Percentiles rank a stretch among this genome's conserved stretches.
Evolutionary conservation across 2,113 vertebrate species (phyloP).

Genomic region (Eptesicus fuscus): DNA sequence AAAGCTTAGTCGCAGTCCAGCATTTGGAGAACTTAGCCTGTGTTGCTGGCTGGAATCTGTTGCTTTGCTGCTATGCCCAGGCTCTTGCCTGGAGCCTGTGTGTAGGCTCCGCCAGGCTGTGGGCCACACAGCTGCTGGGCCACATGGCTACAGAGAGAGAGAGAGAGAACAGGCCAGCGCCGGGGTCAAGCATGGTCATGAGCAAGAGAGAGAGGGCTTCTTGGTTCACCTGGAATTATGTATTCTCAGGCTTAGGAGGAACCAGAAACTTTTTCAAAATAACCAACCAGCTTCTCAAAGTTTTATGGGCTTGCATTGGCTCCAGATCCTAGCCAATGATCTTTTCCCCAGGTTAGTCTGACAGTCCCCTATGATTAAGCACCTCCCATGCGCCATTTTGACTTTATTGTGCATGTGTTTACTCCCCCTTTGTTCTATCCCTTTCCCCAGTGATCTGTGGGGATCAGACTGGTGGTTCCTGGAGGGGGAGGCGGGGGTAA

Average conservation of each 20-base stretch:
- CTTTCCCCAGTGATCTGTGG: background rate
- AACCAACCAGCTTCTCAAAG: background rate
- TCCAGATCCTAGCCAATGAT: background rate
- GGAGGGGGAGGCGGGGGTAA: too few relatives aligned
- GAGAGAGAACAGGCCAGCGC: background rate
- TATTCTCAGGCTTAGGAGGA: background rate
- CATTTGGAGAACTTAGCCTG: background rate
- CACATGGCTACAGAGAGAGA: background rate
- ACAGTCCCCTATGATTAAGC: background rate
- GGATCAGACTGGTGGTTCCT: background rate
- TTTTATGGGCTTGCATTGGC: background rate
- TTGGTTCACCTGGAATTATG: background rate
- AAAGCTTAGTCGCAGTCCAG: background rate
- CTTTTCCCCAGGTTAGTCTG: background rate
- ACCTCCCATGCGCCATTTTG: background rate
- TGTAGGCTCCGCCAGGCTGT: background rate
- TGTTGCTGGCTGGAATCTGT: background rate
- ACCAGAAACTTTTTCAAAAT: background rate
- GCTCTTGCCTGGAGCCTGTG: background rate
- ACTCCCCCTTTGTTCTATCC: background rate
- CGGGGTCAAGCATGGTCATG: background rate
- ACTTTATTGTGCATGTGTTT: background rate
- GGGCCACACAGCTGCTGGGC: too few relatives aligned
- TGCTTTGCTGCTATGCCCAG: background rate
- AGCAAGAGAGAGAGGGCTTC: background rate